phyloP scores from a whole-genome alignment of 2,113 vertebrate genomes.

The Gymnarchus niloticus region DNA sequence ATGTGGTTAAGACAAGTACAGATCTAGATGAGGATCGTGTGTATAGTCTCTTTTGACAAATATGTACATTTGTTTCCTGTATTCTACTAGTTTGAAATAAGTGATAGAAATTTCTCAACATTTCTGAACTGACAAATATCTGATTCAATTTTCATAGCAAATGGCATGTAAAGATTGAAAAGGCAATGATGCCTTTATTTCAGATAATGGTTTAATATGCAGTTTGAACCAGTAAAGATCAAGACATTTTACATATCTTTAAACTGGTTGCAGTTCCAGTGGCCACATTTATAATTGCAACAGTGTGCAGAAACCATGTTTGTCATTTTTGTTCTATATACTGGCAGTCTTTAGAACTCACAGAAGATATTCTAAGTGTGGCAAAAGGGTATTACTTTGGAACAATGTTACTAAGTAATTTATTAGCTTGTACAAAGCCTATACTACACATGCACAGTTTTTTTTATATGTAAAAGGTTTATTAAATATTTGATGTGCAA shows the following conservation, averaged over 20 bases:
- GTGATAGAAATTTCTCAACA: neutral
- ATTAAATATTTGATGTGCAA: neutral
- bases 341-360: neutral
- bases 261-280: too few relatives aligned
- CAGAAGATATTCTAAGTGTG: too few relatives aligned
- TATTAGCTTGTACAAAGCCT: neutral
- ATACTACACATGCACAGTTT: neutral
- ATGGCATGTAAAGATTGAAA: neutral
- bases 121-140: neutral
- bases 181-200: too few relatives aligned
- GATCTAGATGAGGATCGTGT: neutral
- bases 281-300: too few relatives aligned
- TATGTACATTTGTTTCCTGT: neutral
- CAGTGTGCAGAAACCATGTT: neutral
- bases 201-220: too few relatives aligned
- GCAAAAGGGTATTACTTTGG: neutral
- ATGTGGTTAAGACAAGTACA: neutral
- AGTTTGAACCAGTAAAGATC: too few relatives aligned
- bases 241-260: too few relatives aligned
- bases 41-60: slow-evolving; percentile 11
- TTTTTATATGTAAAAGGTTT: neutral
- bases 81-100: neutral
- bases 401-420: neutral
- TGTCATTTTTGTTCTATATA: neutral
- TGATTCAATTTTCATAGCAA: neutral